A percentile compares a stretch with the other conserved stretches of the same genome.
Conservation (phyloP, 2,797 vertebrate genomes). For the Gymnocypris eckloni region DNA sequence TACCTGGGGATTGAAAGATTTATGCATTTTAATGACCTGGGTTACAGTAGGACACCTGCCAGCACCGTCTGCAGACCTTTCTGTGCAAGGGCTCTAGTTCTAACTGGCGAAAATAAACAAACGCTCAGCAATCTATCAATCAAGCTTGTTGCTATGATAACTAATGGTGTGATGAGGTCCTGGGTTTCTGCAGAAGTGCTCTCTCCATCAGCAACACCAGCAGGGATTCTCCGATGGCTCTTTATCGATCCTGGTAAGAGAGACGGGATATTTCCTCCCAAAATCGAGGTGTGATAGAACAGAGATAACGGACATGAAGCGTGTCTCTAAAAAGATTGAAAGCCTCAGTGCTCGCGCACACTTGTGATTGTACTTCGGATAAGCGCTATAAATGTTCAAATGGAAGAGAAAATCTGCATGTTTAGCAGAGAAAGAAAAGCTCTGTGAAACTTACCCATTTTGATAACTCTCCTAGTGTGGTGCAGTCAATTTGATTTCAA, state of each 20-base stretch:
- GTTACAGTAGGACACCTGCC: conserved; percentile 48
- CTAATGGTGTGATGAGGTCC: conserved; percentile 39
- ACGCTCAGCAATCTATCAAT: conserved; percentile 46
- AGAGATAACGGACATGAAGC: conserved; percentile 8
- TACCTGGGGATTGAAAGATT: conserved; percentile 55
- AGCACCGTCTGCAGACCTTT: conserved; percentile 35
- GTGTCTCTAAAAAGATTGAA: not conserved
- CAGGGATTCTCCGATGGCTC: conserved; percentile 30
- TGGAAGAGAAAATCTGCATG: not conserved
- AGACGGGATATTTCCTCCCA: conserved; percentile 9
- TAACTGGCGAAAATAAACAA: conserved; percentile 38
- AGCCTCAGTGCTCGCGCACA: not conserved
- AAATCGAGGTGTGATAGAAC: conserved; percentile 20
- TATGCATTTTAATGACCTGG: conserved; percentile 55
- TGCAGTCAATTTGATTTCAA: not conserved
- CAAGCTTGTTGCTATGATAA: conserved; percentile 48
- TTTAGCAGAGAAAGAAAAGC: not conserved
- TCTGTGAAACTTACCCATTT: not conserved
- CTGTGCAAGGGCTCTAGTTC: not conserved
- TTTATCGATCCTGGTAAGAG: conserved; percentile 21
- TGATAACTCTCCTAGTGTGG: not conserved
- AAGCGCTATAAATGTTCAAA: not conserved
- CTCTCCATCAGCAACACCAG: conserved; percentile 44
- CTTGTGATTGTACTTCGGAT: conserved; percentile 1
- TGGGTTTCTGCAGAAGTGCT: conserved; percentile 14